phyloP scores from a whole-genome alignment of 2,888 invertebrate species.

The Serripes groenlandicus region DNA sequence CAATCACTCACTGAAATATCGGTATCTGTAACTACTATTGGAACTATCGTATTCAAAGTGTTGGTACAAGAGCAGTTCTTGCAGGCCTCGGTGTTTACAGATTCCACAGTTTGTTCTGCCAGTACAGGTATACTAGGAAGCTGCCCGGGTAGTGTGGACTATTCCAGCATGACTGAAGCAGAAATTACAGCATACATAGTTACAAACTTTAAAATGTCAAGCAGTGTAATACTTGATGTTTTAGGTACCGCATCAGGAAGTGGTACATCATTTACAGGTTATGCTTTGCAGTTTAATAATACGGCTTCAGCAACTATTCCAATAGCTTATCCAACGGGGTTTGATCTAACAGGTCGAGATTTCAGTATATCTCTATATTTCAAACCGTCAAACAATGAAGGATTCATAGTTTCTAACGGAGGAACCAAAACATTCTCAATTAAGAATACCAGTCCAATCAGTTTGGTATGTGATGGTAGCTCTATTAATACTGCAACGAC shows the following conservation, averaged over 20 bases:
- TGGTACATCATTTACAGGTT: constrained; percentile 62
- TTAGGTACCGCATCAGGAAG: constrained; percentile 35
- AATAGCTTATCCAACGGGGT: constrained; percentile 50
- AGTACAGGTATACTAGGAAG: constrained; percentile 69
- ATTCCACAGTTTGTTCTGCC: constrained; percentile 52
- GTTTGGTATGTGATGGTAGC: constrained; percentile 53
- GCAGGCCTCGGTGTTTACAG: constrained; percentile 57
- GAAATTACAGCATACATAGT: constrained; percentile 51
- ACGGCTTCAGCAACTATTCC: constrained; percentile 65
- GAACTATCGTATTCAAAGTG: constrained; percentile 40
- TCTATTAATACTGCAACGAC: constrained; percentile 36
- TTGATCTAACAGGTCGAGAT: constrained; percentile 43
- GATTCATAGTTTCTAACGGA: constrained; percentile 71
- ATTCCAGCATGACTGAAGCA: constrained; percentile 47
- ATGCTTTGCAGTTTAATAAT: constrained; percentile 72
- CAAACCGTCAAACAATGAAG: constrained; percentile 70
- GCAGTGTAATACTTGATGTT: constrained; percentile 60
- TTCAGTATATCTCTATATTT: constrained; percentile 75
- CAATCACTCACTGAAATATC: constrained; percentile 56
- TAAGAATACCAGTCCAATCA: constrained; percentile 67
- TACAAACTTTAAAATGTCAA: constrained; percentile 20
- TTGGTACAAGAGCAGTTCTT: constrained; percentile 63
- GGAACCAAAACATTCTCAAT: constrained; percentile 71
- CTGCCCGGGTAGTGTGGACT: constrained; percentile 59
- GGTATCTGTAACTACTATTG: constrained; percentile 44